These are phyloP conservation scores for Sphaerophoria taeniata DNA, from an alignment of 2,888 invertebrate genomes.

Conservation along the genomic window DNA sequence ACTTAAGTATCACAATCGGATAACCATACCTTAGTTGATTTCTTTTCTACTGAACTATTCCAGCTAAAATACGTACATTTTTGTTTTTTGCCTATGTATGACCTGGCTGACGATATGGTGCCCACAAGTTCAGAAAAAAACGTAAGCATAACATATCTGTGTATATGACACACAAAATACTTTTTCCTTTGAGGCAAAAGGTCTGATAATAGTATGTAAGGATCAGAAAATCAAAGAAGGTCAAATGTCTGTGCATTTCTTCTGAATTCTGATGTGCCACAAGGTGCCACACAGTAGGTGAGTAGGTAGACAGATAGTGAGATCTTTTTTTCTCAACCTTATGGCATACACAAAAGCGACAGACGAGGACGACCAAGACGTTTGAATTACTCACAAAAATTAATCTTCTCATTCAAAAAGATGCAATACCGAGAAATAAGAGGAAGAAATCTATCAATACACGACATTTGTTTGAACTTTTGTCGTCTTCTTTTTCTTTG, in stretches of 20 bases:
- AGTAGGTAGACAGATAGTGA: too few species aligned
- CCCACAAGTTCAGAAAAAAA: too few species aligned
- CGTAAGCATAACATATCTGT: neutral
- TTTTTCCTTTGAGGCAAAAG: slow-evolving; percentile 26
- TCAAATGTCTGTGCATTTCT: slow-evolving; percentile 54
- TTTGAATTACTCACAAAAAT: too few species aligned
- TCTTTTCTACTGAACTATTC: neutral
- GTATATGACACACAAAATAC: slow-evolving; percentile 38
- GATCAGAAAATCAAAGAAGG: slow-evolving; percentile 41
- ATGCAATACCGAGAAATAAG: too few species aligned
- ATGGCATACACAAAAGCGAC: too few species aligned
- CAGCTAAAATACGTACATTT: neutral
- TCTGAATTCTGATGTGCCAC: neutral
- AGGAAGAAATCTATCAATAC: too few species aligned
- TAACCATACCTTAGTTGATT: slow-evolving; percentile 52
- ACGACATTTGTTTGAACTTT: neutral
- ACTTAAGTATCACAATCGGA: slow-evolving; percentile 55
- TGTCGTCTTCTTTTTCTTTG: neutral
- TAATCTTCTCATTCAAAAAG: too few species aligned
- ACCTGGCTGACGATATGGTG: too few species aligned
- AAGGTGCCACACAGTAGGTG: too few species aligned
- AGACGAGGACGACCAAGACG: too few species aligned
- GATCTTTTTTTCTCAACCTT: too few species aligned
- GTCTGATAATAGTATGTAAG: slow-evolving; percentile 40
- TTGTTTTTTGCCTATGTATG: too few species aligned